A percentile compares a stretch with the other conserved stretches of the same genome.
These are phyloP conservation scores for Zapornia atra DNA, from an alignment of 2,113 vertebrate species.

Conservation along the genomic window DNA sequence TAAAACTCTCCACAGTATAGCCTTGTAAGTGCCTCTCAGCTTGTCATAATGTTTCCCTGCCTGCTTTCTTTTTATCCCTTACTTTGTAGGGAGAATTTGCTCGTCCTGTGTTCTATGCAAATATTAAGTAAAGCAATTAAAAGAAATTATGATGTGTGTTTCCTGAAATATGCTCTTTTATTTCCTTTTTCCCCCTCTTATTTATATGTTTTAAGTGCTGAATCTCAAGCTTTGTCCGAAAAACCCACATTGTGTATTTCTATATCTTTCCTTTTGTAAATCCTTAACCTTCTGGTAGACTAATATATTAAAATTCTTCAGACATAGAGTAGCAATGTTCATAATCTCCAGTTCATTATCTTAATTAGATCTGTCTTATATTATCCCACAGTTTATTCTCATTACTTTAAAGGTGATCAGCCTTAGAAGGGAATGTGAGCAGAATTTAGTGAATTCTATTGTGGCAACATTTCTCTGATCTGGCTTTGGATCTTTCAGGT, in stretches of 20 bases:
- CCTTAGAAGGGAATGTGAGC: conserved; percentile 70
- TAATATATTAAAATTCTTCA: conserved; percentile 78
- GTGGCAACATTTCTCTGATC: conserved; percentile 72
- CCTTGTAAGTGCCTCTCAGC: conserved; percentile 10
- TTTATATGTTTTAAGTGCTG: neutral
- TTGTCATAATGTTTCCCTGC: conserved; percentile 31
- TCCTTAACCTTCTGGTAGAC: conserved; percentile 66
- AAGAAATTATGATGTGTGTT: conserved; percentile 8
- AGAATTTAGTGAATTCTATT: conserved; percentile 76
- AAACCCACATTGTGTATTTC: conserved; percentile 49
- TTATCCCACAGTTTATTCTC: conserved; percentile 81
- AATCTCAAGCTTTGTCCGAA: conserved; percentile 20
- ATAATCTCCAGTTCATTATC: conserved; percentile 83
- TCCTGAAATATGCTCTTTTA: conserved; percentile 14
- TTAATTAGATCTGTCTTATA: conserved; percentile 85
- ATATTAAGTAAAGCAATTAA: conserved; percentile 26
- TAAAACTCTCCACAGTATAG: conserved; percentile 26
- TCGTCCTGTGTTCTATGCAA: neutral
- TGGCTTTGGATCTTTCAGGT: conserved; percentile 79
- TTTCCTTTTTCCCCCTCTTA: neutral
- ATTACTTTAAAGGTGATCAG: conserved; percentile 82
- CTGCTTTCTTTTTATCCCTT: conserved; percentile 7
- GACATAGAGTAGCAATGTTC: conserved; percentile 75
- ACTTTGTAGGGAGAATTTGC: neutral
- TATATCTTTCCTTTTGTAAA: conserved; percentile 72